Evolutionary conservation across 64 coral and sea anemone species (phyloP), one percentile per base, ranked within the genome.

Genomic region (Montipora capricornis): DNA sequence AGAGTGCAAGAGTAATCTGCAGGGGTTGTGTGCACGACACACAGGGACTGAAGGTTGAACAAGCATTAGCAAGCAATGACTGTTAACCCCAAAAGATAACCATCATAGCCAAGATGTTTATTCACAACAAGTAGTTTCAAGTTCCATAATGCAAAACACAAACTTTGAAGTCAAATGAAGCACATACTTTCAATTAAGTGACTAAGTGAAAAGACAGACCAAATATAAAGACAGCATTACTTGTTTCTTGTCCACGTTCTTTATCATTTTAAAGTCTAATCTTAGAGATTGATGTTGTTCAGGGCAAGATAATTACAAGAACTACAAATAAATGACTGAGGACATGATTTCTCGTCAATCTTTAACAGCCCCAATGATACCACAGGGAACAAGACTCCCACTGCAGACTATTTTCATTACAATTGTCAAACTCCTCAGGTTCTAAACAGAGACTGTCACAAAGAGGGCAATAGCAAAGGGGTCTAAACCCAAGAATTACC

Each of bases 401-500:
- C 13, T 83, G 79, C 47, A 91, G 57, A 46, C 77, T 83, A 8
- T 83, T 52, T 19, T 91, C 79, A 2, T 74, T 49, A 15, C 74
- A 68, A 91, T 44, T 52, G 20, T 93, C 91, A 87, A 93, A 93
- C 29, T 93, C 91, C 15, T 94, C 92, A 10, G 79, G 79, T 82
- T 91, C 79, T 24, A 74, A 47, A 19, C 59, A 80, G 2, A 49
- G 52, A 19, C 51, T 88, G 9, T 5, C 80, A 85, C 87, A 95
- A 8, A 13, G 51, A 4, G 47, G 55, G 59, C 85, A 94, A 48
- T 87, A 78, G 9, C 11, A 79, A 87, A 93, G 1, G 15, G 78
- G 71, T 20, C 93, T 90, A 5, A 52, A 48, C 10, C 47, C 8
- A 11, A 90, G 51, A 2, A 94, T 10, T 0, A 78, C 87, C 20